These are phyloP conservation scores for Lamprologus ornatipinnis DNA, from an alignment of 2,113 vertebrate genomes.

Conservation along the genomic window DNA sequence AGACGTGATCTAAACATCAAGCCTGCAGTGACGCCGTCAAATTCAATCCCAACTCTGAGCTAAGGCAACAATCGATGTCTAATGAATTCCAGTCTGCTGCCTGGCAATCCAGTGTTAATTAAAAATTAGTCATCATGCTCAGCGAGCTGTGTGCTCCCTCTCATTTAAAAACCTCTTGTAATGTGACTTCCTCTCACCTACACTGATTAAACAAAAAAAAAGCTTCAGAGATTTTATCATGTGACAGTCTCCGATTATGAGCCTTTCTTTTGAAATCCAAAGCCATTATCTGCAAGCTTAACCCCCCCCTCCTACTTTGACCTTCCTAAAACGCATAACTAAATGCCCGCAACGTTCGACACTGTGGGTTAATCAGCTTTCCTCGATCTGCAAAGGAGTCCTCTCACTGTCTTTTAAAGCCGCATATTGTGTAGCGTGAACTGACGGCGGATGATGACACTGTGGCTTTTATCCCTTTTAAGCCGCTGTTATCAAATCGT, in stretches of 20 bases:
- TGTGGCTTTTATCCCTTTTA: not conserved
- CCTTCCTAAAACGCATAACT: not conserved
- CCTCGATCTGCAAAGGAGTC: not conserved
- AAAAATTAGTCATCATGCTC: constrained; percentile 9
- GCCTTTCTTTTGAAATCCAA: not conserved
- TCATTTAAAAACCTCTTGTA: not conserved
- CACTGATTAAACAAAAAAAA: not conserved
- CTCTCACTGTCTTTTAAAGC: not conserved
- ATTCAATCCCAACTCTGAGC: not conserved
- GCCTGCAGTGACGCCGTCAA: not conserved
- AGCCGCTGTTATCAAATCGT: not conserved
- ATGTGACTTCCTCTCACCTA: not conserved
- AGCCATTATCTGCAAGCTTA: not conserved
- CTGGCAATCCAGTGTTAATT: constrained; percentile 25
- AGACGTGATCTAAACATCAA: constrained; percentile 1
- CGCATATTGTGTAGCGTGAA: not conserved
- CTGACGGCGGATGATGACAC: not conserved
- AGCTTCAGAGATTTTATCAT: not conserved
- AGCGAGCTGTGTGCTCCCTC: not conserved
- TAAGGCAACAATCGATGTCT: constrained; percentile 36
- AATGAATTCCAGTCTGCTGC: constrained; percentile 30
- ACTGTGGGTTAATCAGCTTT: not conserved
- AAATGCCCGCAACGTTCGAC: not conserved
- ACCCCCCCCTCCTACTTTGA: not conserved
- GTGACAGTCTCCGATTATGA: not conserved